Base-by-base conservation (phyloP, 2,888 invertebrate genomes). In the Orgyia antiqua region DNA sequence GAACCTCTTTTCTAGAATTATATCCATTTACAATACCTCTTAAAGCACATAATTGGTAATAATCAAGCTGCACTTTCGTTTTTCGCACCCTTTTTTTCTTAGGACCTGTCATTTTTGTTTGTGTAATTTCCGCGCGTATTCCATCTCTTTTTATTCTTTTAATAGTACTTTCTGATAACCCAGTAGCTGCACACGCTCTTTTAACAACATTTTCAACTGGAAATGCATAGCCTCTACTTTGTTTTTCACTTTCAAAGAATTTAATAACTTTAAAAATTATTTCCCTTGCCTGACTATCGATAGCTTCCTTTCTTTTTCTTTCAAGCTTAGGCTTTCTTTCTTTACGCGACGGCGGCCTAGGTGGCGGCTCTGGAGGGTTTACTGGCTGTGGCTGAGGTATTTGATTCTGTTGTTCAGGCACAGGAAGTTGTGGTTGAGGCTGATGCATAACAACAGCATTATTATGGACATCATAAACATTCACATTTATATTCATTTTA, bases 201-300 rank as follows among this genome's bases (percentile, higher is more conserved):
- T 86, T 84, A 0, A 84, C 77, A 1, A 84, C 84, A 37, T 84
- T 83, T 43, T 86, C 83, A 0, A 84, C 84, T 0, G 84, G 83
- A 45, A 75, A 83, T 1, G 82, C 73, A 37, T 84, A 84, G 20
- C 83, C 83, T 45, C 82, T 69, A 10, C 80, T 84, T 42, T 77
- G 77, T 69, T 84, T 84, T 65, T 84, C 84, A 34, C 82, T 83
- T 42, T 84, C 84, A 44, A 84, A 84, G 46, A 84, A 84, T 46
- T 82, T 83, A 10, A 84, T 83, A 10, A 84, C 84, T 57, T 79
- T 77, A 43, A 68, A 84, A 29, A 84, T 84, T 0, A 84, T 74
- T 46, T 84, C 84, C 17, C 83, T 66, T 6, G 84, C 84, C 51
- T 84, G 84, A 0, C 82, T 80, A 33, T 84, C 84, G 4, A 84